Evolutionary conservation across 2,888 invertebrate species (phyloP), one percentile per base, ranked within the genome.

Genomic region (Spialia ferax): DNA sequence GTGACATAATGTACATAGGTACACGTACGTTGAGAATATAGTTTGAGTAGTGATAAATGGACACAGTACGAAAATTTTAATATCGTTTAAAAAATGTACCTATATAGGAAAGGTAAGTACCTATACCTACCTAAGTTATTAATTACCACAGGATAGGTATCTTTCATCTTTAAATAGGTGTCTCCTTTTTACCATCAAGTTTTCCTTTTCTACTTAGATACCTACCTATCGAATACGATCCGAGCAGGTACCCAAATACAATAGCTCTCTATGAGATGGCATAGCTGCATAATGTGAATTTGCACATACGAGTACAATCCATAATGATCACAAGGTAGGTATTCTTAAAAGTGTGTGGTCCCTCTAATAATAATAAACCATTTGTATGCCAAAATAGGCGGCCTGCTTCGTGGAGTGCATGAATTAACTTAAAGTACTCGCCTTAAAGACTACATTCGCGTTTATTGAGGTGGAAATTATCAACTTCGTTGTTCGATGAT

Each of bases 281-380:
- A 50, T 50, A 20, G n/a, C n/a, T 18, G 18, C 20, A 35, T 26
- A 45, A 18, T 56, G 32, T 42, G 20, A 55, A 45, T 63, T 11
- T 38, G 54, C 55, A 63, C 26, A 54, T 22, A 26, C 13, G 11
- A 55, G 10, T 22, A 26, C 13, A 15, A 55, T 5, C 22, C 11
- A 10, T 20, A 32, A 11, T 32, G 48, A 38, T 48, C 8, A 18
- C 29, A n/a, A n/a, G n/a, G n/a, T n/a, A n/a, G n/a, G n/a, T 38
- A 50, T 50, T 59, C 20, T 35, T 50, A 18, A 60, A 60, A 66
- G 60, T 55, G 66, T 66, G 66, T 66, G 66, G 66, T 61, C 66
- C 22, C 60, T 42, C n/a, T n/a, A n/a, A 54, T 15, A 15, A 42
- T 66, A 66, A 66, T 20, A 1, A 26, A 26, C 29, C 66, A 60